A percentile compares a stretch with the other conserved stretches of the same genome.
These are phyloP conservation scores for Penelope pileata DNA, from an alignment of 2,113 vertebrate genomes.

Conservation along the genomic window DNA sequence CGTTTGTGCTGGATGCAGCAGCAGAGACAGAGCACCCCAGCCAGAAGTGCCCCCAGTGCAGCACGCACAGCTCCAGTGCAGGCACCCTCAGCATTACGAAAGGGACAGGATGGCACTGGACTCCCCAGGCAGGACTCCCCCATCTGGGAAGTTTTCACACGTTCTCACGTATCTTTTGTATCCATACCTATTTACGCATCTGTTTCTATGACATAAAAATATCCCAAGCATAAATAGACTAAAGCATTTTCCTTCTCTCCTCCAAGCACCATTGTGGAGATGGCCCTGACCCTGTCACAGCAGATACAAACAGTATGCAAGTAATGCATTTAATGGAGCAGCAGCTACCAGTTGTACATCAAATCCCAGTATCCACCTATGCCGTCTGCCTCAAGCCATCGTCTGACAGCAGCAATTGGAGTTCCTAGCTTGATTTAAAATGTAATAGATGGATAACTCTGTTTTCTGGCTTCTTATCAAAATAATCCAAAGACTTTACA, in stretches of 20 bases:
- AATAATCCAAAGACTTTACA: not conserved
- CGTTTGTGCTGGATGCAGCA: not conserved
- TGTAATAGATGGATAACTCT: not conserved
- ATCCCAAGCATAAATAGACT: not conserved
- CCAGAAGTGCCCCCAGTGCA: accelerated
- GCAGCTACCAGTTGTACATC: not conserved
- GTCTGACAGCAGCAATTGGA: not conserved
- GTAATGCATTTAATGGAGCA: not conserved
- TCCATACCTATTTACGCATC: not conserved
- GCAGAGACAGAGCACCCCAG: not conserved
- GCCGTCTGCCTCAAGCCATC: not conserved
- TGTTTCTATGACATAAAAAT: not conserved
- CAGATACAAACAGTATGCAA: not conserved
- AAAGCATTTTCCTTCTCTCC: not conserved
- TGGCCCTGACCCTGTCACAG: not conserved
- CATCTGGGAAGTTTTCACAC: not conserved
- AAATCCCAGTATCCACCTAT: not conserved
- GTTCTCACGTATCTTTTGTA: not conserved
- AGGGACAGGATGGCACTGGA: not conserved
- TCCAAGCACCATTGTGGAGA: not conserved
- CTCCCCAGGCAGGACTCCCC: accelerated
- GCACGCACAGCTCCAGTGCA: accelerated
- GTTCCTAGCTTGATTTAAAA: not conserved
- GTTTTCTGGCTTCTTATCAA: not conserved
- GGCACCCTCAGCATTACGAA: not conserved